Percentiles rank a stretch among this genome's conserved stretches.
These are phyloP conservation scores for Catocala sponsa DNA, from an alignment of 2,888 invertebrate species.

Conservation along the genomic window DNA sequence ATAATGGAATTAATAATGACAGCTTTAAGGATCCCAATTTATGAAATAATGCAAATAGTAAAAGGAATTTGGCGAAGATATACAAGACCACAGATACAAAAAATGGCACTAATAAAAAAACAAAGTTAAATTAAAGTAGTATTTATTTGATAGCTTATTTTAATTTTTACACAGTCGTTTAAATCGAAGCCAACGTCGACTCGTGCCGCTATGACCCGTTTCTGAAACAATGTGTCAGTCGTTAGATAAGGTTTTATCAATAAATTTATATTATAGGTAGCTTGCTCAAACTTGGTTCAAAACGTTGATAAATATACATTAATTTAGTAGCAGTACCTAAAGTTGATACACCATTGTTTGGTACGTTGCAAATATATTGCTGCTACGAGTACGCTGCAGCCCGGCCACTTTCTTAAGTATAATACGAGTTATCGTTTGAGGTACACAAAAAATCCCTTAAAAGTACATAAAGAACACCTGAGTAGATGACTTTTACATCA, in stretches of 20 bases:
- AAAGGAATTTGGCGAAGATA: constrained; percentile 46
- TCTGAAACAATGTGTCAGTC: constrained; percentile 9
- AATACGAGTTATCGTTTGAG: too few species aligned
- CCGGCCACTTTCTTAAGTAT: too few species aligned
- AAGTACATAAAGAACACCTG: too few species aligned
- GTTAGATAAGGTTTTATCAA: constrained; percentile 6
- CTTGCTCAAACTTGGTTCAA: too few species aligned
- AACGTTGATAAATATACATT: too few species aligned
- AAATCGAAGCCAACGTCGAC: background rate
- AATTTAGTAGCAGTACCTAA: too few species aligned
- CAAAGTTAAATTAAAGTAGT: constrained; percentile 31
- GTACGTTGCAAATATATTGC: too few species aligned
- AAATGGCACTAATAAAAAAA: constrained; percentile 46
- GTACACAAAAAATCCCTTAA: too few species aligned
- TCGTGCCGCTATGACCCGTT: background rate
- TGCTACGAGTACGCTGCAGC: too few species aligned
- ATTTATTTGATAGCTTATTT: constrained; percentile 16
- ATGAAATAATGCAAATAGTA: constrained; percentile 49
- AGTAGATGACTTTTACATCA: too few species aligned
- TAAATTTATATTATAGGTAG: too few species aligned
- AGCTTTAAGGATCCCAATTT: constrained; percentile 57
- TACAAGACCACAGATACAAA: constrained; percentile 37
- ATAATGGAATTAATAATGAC: constrained; percentile 70
- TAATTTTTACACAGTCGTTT: constrained; percentile 2
- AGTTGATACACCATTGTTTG: too few species aligned